Conservation (phyloP, 2,888 invertebrate species). For the Poecilus cupreus region DNA sequence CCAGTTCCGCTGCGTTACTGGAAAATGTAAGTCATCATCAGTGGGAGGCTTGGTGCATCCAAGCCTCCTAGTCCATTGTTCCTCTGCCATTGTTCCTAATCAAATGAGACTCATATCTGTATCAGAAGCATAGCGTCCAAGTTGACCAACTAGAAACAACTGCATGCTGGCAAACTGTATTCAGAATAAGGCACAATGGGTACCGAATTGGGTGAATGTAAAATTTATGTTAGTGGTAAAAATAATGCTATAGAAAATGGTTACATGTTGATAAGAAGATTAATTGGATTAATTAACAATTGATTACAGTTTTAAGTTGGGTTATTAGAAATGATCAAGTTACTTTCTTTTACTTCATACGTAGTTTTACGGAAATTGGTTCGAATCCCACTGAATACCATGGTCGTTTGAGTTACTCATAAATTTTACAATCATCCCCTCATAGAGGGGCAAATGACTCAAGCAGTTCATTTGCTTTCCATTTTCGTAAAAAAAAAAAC, state of each 20-base stretch:
- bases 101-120: conserved; percentile 69
- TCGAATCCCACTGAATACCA: too few species aligned
- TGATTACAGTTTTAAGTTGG: background rate
- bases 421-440: too few species aligned
- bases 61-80: conserved; percentile 64
- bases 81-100: conserved; percentile 68
- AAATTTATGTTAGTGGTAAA: background rate
- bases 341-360: too few species aligned
- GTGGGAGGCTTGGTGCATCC: too few species aligned
- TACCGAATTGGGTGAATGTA: background rate
- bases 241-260: background rate
- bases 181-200: background rate
- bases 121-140: conserved; percentile 61
- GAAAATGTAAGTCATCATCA: conserved; percentile 23
- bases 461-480: too few species aligned
- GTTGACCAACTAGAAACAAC: background rate
- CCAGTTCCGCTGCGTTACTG: too few species aligned
- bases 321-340: too few species aligned
- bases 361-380: too few species aligned
- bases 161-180: background rate
- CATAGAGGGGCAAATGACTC: too few species aligned
- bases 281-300: background rate
- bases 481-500: too few species aligned
- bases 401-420: too few species aligned
- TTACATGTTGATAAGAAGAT: conserved; percentile 5